These are phyloP conservation scores for Rhinopomastus cyanomelas DNA, from an alignment of 2,113 vertebrate species.

Conservation along the genomic window DNA sequence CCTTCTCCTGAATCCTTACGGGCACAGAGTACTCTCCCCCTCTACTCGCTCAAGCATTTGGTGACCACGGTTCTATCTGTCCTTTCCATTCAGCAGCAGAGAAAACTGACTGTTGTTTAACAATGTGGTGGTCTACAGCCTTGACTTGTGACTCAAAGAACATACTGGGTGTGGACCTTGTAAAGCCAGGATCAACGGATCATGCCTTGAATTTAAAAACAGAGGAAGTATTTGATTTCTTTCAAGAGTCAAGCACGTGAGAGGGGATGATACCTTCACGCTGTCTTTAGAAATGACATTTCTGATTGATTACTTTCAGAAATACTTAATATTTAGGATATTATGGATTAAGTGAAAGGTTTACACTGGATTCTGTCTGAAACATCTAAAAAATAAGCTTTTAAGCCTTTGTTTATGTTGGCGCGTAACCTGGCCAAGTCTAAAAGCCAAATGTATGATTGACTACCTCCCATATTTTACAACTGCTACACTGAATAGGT, in stretches of 20 bases:
- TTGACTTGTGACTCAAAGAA: neutral
- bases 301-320: neutral
- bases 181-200: neutral
- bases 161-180: neutral
- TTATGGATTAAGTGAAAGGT: slow-evolving; percentile 33
- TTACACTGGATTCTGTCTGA: slow-evolving; percentile 35
- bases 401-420: slow-evolving; percentile 56
- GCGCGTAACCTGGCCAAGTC: slow-evolving; percentile 25
- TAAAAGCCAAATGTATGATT: slow-evolving; percentile 49
- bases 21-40: neutral
- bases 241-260: neutral
- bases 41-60: neutral
- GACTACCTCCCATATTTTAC: slow-evolving; percentile 55
- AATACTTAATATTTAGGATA: slow-evolving; percentile 11
- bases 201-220: neutral
- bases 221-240: neutral
- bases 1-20: neutral
- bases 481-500: slow-evolving; percentile 35
- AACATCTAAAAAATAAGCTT: slow-evolving; percentile 44
- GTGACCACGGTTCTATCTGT: neutral
- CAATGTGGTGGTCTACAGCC: neutral
- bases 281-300: neutral
- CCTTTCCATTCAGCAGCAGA: slow-evolving; percentile 10
- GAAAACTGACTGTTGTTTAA: neutral
- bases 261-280: neutral